Evolutionary conservation across 2,113 vertebrate genomes (phyloP), one percentile per base, ranked within the genome.

Genomic region (Thunnus maccoyii): DNA sequence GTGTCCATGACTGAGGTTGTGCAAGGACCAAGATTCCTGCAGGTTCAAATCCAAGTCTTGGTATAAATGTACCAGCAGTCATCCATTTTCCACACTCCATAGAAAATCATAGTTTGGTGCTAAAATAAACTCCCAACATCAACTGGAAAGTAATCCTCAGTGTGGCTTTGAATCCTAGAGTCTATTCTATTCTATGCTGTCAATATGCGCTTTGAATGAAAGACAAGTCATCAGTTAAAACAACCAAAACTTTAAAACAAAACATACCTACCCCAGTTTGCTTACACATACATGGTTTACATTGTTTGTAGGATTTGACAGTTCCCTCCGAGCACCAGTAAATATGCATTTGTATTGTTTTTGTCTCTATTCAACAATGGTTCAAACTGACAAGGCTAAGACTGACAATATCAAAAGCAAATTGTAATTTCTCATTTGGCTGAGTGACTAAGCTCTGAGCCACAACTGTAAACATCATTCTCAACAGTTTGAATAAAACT

Each of bases 211-310:
- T 9, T 88, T 81, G 57, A 71, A 83, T 63, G 3, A 66, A 71
- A 69, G 36, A 46, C 72, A 84, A 79, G 46, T 20, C 32, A n/a
- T 79, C 60, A 79, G 78, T 78, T 85, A 57, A 72, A 88, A 80
- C 65, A 69, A 82, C 61, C 48, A 65, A 8, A 78, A 27, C n/a
- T 76, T 32, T 72, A 58, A 83, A 83, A 81, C 79, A 85, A 78
- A 83, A 46, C 62, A 57, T 72, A 84, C 86, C 87, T 76, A 66
- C 82, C 67, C 17, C 57, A 58, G 80, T 87, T 74, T 89, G 87
- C 67, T 90, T 80, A 86, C 76, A 47, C 56, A 17, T 41, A 72
- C 48, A 70, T 61, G 85, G 58, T 58, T 73, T 48, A 61, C 41
- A 69, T 44, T 91, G 74, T 76, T 70, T 85, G 72, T 12, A 56